phyloP scores from a whole-genome alignment of 37 sponge, comb jelly and placozoan species.

The Cladorhizidae sp. region DNA sequence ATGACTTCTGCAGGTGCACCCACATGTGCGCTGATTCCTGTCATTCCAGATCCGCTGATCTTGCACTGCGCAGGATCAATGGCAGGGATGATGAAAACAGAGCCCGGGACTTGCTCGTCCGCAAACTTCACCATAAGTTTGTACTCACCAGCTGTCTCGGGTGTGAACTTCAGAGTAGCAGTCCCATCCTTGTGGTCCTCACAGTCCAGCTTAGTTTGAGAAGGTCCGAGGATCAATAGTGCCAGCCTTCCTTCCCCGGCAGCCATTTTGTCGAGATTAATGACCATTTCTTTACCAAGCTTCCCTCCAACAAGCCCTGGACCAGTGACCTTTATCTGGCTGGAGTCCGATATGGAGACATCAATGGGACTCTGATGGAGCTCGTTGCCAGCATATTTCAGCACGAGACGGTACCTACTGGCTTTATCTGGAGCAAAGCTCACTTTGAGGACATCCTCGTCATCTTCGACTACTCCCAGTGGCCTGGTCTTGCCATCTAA shows the following conservation, averaged over 20 bases:
- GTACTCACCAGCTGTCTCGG: slow-evolving; percentile 87
- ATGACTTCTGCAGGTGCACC: slow-evolving; percentile 68
- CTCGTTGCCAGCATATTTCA: slow-evolving; percentile 67
- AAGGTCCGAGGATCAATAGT: slow-evolving; percentile 78
- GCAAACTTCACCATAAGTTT: slow-evolving; percentile 85
- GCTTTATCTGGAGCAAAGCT: slow-evolving; percentile 58
- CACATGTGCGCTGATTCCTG: slow-evolving; percentile 77
- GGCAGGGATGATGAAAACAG: slow-evolving; percentile 81
- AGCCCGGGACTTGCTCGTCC: slow-evolving; percentile 79
- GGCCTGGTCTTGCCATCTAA: slow-evolving; percentile 49
- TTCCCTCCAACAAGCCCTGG: slow-evolving; percentile 81
- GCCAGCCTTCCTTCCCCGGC: slow-evolving; percentile 82
- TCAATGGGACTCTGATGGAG: slow-evolving; percentile 52
- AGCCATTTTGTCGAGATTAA: slow-evolving; percentile 69
- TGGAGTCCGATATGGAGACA: slow-evolving; percentile 57
- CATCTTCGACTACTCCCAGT: slow-evolving; percentile 23
- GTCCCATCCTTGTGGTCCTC: slow-evolving; percentile 86
- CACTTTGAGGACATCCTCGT: slow-evolving; percentile 37
- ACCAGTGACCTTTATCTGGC: slow-evolving; percentile 71
- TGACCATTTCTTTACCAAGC: slow-evolving; percentile 61
- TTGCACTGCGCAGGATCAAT: slow-evolving; percentile 76
- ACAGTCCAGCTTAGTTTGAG: slow-evolving; percentile 57
- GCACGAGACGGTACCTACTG: slow-evolving; percentile 50
- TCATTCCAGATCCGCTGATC: slow-evolving; percentile 87
- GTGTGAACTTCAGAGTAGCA: slow-evolving; percentile 75